Evolutionary conservation across 2,888 invertebrate genomes (phyloP).

Genomic region (Tachina grossa): DNA sequence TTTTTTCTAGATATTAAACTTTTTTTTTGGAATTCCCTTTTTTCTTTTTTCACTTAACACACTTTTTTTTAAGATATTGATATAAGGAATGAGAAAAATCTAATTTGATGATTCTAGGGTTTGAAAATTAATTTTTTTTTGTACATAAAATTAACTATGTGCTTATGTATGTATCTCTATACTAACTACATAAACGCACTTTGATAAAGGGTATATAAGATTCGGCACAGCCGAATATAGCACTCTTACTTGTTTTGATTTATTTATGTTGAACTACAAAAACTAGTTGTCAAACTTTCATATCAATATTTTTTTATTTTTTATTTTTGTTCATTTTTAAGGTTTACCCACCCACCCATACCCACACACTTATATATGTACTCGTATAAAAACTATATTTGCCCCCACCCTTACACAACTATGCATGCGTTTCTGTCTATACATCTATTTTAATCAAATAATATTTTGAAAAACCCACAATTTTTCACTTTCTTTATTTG

Average conservation of each 20-base stretch:
- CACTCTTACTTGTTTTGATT: conserved; percentile 59
- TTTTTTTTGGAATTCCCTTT: no score
- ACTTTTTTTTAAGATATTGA: no score
- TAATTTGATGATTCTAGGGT: no score
- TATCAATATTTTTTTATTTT: conserved; percentile 52
- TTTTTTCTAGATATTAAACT: no score
- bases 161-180: no score
- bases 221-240: no score
- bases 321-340: conserved; percentile 22
- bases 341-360: neutral
- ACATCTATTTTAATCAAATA: conserved; percentile 62
- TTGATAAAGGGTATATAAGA: no score
- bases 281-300: conserved; percentile 63
- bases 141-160: no score
- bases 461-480: conserved; percentile 61
- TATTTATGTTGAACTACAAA: conserved; percentile 60
- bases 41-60: no score
- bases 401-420: neutral
- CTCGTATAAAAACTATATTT: neutral
- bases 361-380: neutral
- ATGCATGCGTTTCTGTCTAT: neutral
- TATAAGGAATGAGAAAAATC: no score
- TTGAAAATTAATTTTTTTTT: no score
- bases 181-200: no score
- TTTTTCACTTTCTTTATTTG: conserved; percentile 55